Evolutionary conservation across 2,113 vertebrate genomes (phyloP).

Genomic region (Trichechus manatus): DNA sequence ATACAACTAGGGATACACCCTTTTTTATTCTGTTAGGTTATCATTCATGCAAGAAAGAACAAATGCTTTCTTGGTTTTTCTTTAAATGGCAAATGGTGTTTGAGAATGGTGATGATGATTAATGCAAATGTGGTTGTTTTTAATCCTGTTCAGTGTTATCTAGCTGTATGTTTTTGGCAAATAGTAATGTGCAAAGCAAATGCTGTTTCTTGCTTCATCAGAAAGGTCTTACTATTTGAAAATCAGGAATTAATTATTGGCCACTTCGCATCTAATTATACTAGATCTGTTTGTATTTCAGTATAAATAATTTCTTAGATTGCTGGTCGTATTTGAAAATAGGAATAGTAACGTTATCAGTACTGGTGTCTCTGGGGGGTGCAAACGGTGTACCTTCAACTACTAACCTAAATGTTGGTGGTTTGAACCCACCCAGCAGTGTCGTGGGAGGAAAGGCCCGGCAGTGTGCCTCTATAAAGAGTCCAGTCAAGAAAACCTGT

Average conservation of each 20-base stretch:
- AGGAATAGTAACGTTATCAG: neutral
- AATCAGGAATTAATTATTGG: neutral
- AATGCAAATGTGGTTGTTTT: slow-evolving; percentile 15
- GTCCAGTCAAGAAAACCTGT: too few relatives aligned
- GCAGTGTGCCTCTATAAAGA: too few relatives aligned
- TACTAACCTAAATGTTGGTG: too few relatives aligned
- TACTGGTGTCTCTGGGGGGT: neutral
- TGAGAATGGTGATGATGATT: neutral
- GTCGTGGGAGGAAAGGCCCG: too few relatives aligned
- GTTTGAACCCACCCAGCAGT: too few relatives aligned
- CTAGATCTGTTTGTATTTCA: neutral
- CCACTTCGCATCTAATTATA: neutral
- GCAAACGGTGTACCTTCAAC: too few relatives aligned
- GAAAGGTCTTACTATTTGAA: slow-evolving; percentile 24
- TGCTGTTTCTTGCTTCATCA: neutral
- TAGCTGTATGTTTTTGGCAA: slow-evolving; percentile 5
- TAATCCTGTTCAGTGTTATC: neutral
- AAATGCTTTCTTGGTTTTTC: neutral
- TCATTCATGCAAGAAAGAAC: neutral
- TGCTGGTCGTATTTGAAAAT: neutral
- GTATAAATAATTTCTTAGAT: neutral
- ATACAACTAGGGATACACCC: neutral
- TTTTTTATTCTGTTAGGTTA: neutral
- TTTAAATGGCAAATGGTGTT: slow-evolving; percentile 1
- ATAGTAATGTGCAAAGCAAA: slow-evolving; percentile 19